These are phyloP conservation scores for Troides oblongomaculatus DNA, from an alignment of 2,888 invertebrate species.

Conservation along the genomic window DNA sequence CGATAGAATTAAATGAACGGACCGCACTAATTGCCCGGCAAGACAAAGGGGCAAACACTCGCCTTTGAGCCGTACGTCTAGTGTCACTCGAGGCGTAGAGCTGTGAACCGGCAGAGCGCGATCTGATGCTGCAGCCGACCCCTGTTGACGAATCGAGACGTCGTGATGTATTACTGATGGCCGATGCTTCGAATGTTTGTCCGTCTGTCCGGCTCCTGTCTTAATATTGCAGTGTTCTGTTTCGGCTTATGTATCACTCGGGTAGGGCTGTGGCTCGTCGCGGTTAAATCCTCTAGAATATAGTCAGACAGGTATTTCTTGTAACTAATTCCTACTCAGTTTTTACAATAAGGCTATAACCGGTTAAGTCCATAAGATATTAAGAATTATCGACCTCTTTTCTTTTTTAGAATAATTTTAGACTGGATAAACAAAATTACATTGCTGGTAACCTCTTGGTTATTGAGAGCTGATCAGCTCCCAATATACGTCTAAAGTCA, in stretches of 20 bases:
- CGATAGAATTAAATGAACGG: conserved; percentile 80
- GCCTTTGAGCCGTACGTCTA: conserved; percentile 72
- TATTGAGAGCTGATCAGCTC: no score
- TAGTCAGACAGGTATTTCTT: no score
- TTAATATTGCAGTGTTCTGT: conserved; percentile 19
- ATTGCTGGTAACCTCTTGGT: no score
- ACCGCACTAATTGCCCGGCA: conserved; percentile 77
- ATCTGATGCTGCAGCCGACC: conserved; percentile 40
- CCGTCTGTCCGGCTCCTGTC: conserved; percentile 15
- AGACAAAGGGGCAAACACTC: conserved; percentile 80
- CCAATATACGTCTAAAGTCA: no score
- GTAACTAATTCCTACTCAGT: no score
- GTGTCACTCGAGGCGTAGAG: conserved; percentile 73
- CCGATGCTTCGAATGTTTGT: conserved; percentile 17
- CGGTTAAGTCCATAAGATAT: no score
- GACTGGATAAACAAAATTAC: no score
- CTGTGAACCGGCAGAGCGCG: conserved; percentile 51
- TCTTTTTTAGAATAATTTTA: no score
- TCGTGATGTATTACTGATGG: conserved; percentile 12
- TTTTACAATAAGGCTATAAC: no score
- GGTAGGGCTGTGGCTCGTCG: not conserved
- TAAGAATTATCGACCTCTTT: no score
- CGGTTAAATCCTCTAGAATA: no score
- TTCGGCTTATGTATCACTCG: not conserved
- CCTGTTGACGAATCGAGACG: conserved; percentile 48